Conservation (phyloP, 2,888 invertebrate species). For the Monochamus alternatus region DNA sequence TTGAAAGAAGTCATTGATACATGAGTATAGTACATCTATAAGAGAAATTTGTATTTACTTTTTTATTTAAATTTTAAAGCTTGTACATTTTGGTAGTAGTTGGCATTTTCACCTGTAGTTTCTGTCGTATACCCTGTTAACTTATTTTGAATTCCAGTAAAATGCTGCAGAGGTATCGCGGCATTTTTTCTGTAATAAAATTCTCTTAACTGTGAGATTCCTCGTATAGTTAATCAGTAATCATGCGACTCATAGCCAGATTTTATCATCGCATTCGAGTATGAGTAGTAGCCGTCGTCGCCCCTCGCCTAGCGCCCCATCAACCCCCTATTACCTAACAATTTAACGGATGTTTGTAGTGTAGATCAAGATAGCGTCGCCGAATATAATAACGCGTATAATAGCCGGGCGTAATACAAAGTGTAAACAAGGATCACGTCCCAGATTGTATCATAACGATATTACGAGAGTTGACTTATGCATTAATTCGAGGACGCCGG, state of each 20-base stretch:
- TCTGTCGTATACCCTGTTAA: too few relatives aligned
- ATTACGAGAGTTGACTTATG: conserved; percentile 55
- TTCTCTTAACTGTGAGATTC: neutral
- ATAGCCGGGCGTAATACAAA: conserved; percentile 48
- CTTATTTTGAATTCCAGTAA: too few relatives aligned
- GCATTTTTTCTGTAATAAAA: too few relatives aligned
- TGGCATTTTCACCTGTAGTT: too few relatives aligned
- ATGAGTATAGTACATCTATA: too few relatives aligned
- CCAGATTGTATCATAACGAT: conserved; percentile 49
- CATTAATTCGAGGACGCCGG: conserved; percentile 36
- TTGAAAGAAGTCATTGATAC: too few relatives aligned
- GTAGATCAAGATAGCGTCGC: conserved; percentile 61
- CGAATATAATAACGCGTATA: conserved; percentile 55
- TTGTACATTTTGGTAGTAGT: too few relatives aligned
- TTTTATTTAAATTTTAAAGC: too few relatives aligned
- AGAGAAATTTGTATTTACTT: too few relatives aligned
- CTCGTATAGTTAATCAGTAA: neutral
- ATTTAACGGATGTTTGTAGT: conserved; percentile 64
- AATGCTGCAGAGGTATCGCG: too few relatives aligned
- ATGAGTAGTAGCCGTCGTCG: conserved; percentile 2
- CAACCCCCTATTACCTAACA: conserved; percentile 62
- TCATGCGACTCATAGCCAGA: neutral
- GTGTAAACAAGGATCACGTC: conserved; percentile 50
- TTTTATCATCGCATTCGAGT: neutral
- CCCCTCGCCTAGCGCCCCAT: conserved; percentile 42